These are phyloP conservation scores for Bovichtus diacanthus DNA, from an alignment of 2,797 vertebrate genomes.

Conservation along the genomic window DNA sequence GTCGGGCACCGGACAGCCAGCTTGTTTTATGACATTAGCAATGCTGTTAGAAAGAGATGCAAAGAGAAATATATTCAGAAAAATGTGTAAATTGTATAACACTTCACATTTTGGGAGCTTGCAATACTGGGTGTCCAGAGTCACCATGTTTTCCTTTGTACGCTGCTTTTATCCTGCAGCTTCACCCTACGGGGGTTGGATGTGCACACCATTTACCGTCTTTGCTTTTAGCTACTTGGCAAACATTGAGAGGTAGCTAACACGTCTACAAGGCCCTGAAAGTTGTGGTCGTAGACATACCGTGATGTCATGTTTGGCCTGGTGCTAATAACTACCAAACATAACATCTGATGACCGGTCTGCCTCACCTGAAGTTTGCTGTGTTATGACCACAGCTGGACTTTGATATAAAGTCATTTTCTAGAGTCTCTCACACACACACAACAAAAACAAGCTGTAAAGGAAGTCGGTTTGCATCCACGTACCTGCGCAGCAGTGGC, in stretches of 20 bases:
- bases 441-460: not conserved
- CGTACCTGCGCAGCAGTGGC: conserved; percentile 93
- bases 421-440: not conserved
- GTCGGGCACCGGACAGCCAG: conserved; percentile 95
- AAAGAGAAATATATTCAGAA: not conserved
- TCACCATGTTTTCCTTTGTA: not conserved
- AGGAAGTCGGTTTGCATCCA: not conserved
- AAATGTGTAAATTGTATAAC: not conserved
- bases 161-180: not conserved
- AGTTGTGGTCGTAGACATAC: not conserved
- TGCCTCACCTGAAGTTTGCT: not conserved
- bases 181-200: not conserved
- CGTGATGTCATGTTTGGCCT: not conserved
- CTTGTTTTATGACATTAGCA: conserved; percentile 93
- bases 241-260: no score
- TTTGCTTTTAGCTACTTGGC: not conserved
- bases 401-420: not conserved
- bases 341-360: not conserved
- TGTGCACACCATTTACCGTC: not conserved
- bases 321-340: not conserved
- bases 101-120: not conserved
- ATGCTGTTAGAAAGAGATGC: conserved; percentile 81
- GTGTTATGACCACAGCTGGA: not conserved
- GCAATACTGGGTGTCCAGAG: not conserved
- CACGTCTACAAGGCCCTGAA: no score